Evolutionary conservation across 2,113 vertebrate species (phyloP).

Genomic region (Notothenia rossii): DNA sequence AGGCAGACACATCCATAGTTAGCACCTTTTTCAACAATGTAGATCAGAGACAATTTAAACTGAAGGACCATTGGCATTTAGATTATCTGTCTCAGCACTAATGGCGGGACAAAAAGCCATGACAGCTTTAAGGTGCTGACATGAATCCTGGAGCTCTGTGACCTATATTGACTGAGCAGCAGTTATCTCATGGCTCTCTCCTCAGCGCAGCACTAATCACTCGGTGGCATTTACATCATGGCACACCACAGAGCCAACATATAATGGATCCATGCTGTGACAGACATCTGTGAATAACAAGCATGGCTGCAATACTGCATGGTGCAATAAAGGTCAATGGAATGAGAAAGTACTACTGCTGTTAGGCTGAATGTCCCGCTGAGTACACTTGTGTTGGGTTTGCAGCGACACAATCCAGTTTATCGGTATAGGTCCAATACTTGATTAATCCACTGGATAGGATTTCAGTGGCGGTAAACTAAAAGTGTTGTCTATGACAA

Average conservation of each 20-base stretch:
- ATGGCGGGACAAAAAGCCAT: not conserved
- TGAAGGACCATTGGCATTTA: constrained; percentile 2
- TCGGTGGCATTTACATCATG: constrained; percentile 43
- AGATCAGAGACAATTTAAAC: constrained; percentile 19
- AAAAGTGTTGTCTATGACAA: too few relatives aligned
- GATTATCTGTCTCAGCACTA: constrained; percentile 12
- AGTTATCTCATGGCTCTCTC: constrained; percentile 23
- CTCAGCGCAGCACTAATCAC: constrained; percentile 9
- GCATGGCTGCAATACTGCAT: not conserved
- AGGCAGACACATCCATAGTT: not conserved
- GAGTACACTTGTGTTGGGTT: not conserved
- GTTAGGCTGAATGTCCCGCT: constrained; percentile 1
- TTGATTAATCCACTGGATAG: too few relatives aligned
- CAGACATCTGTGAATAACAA: constrained; percentile 18
- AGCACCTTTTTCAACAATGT: constrained; percentile 22
- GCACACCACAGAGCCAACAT: not conserved
- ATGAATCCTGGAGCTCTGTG: constrained; percentile 25
- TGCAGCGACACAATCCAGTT: too few relatives aligned
- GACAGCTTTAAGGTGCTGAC: constrained; percentile 34
- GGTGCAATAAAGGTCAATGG: constrained; percentile 3
- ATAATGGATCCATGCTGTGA: constrained; percentile 13
- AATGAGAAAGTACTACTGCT: not conserved
- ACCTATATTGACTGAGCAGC: constrained; percentile 28
- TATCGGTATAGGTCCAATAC: too few relatives aligned
- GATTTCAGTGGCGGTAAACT: too few relatives aligned